These are phyloP conservation scores for Melanerpes aurifrons DNA, from an alignment of 2,113 vertebrate species.

Conservation along the genomic window DNA sequence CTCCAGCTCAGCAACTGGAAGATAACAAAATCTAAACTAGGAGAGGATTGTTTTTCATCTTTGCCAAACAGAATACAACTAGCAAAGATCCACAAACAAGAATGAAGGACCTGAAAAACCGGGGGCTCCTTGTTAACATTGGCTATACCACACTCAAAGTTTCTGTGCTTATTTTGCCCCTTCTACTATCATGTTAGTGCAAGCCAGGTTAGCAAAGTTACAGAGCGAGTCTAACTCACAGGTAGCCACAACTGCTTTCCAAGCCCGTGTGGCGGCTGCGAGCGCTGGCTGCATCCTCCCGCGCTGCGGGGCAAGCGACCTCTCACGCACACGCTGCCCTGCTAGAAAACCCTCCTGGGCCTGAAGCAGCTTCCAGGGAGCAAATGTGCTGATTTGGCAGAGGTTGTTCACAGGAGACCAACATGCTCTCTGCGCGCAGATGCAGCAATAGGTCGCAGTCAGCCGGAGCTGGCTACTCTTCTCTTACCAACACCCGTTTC, in stretches of 20 bases:
- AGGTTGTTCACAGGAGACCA: fast-evolving
- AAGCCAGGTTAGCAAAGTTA: neutral
- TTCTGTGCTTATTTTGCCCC: neutral
- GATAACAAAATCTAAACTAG: neutral
- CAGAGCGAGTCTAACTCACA: fast-evolving
- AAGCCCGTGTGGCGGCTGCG: fast-evolving
- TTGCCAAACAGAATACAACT: neutral
- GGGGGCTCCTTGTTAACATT: neutral
- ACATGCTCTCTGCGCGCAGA: fast-evolving
- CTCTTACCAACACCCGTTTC: fast-evolving
- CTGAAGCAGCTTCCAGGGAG: neutral
- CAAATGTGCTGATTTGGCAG: fast-evolving
- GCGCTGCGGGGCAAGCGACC: fast-evolving
- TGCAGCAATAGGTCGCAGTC: fast-evolving
- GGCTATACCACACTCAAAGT: neutral
- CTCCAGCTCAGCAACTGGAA: neutral
- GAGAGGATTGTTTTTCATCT: neutral
- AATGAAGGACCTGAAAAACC: neutral
- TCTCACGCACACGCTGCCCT: fast-evolving
- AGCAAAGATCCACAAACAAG: neutral
- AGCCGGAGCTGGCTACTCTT: neutral
- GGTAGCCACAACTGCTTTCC: fast-evolving
- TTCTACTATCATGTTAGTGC: neutral
- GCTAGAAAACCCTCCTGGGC: neutral
- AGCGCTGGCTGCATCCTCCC: fast-evolving